phyloP scores from a whole-genome alignment of 2,113 vertebrate genomes.

The Tachysurus fulvidraco region DNA sequence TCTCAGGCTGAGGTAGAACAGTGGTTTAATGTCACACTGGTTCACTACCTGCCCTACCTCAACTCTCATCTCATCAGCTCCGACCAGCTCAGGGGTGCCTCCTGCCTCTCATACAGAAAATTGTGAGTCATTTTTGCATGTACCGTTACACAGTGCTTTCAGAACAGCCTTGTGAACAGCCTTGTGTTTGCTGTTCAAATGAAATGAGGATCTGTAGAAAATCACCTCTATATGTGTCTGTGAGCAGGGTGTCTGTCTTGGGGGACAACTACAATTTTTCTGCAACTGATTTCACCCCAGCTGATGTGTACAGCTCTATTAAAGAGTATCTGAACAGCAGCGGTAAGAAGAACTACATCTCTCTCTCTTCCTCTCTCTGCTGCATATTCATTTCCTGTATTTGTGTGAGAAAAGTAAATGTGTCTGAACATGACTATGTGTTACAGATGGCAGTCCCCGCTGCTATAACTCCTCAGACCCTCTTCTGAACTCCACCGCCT shows the following conservation, averaged over 20 bases:
- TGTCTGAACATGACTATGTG: not conserved
- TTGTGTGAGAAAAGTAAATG: not conserved
- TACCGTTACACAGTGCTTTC: not conserved
- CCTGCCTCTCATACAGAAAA: slow-evolving; percentile 65
- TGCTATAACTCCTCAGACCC: slow-evolving; percentile 48
- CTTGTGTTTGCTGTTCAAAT: not conserved
- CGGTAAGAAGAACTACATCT: slow-evolving; percentile 28
- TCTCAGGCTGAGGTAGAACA: slow-evolving; percentile 57
- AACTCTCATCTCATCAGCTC: slow-evolving; percentile 63
- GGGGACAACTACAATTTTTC: slow-evolving; percentile 61
- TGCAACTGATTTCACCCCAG: slow-evolving; percentile 51
- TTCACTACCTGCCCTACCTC: slow-evolving; percentile 66
- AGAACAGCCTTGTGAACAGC: too few species aligned
- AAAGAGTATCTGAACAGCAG: slow-evolving; percentile 57
- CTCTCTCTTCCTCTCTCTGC: not conserved
- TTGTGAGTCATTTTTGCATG: slow-evolving; percentile 53
- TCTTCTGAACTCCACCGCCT: slow-evolving; percentile 64
- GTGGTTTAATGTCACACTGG: slow-evolving; percentile 67
- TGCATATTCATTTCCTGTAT: not conserved
- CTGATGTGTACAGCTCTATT: slow-evolving; percentile 63
- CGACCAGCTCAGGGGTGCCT: slow-evolving; percentile 48
- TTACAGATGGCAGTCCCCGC: slow-evolving; percentile 51
- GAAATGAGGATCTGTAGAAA: not conserved
- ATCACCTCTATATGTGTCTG: not conserved
- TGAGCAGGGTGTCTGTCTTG: slow-evolving; percentile 62